Conservation (phyloP, 2,797 vertebrate genomes). For the Tympanoctomys barrerae region DNA sequence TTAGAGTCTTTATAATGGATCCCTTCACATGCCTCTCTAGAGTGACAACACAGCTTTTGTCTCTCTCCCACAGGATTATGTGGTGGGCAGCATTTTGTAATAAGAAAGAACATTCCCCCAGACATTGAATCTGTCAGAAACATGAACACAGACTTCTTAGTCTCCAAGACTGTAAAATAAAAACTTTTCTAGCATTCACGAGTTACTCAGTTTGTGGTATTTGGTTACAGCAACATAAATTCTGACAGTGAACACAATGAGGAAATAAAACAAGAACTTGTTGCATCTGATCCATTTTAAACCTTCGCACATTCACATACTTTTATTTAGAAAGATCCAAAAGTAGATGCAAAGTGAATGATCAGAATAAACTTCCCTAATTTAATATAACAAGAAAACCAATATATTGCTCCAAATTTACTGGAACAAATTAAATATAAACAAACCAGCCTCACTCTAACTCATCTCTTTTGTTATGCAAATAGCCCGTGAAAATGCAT, state of each 20-base stretch:
- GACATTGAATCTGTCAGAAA: not conserved
- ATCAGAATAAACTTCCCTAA: not conserved
- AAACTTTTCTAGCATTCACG: not conserved
- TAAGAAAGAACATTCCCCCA: not conserved
- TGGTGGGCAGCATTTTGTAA: not conserved
- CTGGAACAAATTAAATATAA: not conserved
- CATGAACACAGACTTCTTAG: not conserved
- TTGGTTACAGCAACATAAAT: not conserved
- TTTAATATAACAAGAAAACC: not conserved
- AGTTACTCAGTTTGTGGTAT: not conserved
- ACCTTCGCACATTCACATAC: not conserved
- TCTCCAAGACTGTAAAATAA: not conserved
- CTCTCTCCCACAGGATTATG: too few species aligned
- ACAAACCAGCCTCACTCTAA: not conserved
- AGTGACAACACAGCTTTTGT: not conserved
- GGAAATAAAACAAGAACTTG: not conserved
- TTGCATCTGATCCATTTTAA: not conserved
- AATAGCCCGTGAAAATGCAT: not conserved
- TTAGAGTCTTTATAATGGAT: not conserved
- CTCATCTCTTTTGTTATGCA: not conserved
- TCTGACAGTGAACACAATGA: not conserved
- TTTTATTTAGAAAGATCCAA: not conserved
- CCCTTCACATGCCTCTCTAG: not conserved
- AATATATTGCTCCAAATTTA: not conserved
- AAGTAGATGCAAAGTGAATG: not conserved